phyloP scores from a whole-genome alignment of 2,888 invertebrate genomes.

The Dichetophora obliterata region DNA sequence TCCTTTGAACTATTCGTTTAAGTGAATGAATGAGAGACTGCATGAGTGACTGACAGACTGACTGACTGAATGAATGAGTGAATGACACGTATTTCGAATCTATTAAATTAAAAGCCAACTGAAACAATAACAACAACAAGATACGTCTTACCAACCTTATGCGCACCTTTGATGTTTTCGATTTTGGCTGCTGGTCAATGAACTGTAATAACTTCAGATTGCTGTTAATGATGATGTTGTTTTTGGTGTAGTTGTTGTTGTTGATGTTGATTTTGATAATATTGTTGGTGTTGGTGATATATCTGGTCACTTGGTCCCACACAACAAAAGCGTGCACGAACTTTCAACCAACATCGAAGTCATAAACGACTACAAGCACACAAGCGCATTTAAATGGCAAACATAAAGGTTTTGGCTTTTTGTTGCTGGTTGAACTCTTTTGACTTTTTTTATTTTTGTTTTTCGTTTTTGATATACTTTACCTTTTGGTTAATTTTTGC shows the following conservation, averaged over 20 bases:
- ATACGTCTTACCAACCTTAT: background rate
- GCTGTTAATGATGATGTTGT: background rate
- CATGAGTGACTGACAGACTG: no score
- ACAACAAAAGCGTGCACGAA: no score
- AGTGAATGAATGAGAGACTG: no score
- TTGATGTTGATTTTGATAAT: conserved; percentile 37
- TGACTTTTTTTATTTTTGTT: conserved; percentile 11
- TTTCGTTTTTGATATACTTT: background rate
- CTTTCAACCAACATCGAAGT: no score
- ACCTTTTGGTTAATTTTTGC: no score
- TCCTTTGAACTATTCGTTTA: background rate
- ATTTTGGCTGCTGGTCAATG: conserved; percentile 5
- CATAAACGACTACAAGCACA: no score
- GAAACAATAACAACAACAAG: background rate
- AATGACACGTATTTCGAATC: conserved; percentile 25
- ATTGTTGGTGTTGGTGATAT: conserved; percentile 31
- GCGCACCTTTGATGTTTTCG: background rate
- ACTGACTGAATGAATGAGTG: background rate
- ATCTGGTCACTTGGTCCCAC: background rate
- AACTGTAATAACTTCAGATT: conserved; percentile 6
- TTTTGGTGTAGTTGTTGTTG: conserved; percentile 31
- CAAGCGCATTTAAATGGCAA: no score
- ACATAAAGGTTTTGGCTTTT: no score
- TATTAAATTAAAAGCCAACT: conserved; percentile 30
- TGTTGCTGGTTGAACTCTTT: no score